Evolutionary conservation across 2,797 vertebrate species (phyloP), one percentile per base, ranked within the genome.

Genomic region (Tamandua tetradactyla): DNA sequence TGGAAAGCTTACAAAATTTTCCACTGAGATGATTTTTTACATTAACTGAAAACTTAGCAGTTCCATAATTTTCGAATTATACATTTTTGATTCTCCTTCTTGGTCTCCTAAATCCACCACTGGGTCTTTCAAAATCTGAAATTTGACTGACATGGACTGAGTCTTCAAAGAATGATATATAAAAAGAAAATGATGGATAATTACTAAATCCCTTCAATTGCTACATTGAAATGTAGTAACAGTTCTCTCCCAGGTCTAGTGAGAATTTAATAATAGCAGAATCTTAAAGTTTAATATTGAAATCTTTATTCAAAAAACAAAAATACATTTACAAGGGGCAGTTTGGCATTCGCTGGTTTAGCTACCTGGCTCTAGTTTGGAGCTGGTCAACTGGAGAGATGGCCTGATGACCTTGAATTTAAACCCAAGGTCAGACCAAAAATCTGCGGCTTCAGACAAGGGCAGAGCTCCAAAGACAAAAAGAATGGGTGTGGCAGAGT

Each of bases 111-210:
- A 81, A 59, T 95, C 89, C 74, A 44, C 80, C 0, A 0, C 32
- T 61, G 80, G 80, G 88, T 82, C 93, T 93, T 88, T 85, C 71
- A 44, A 93, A 88, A 95, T 90, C 69, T 87, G 90, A 95, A 95
- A 88, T 92, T 69, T 88, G 92, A 89, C 68, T 88, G 92, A 89
- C 68, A 40, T 64, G 74, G 81, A 75, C 76, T 59, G 92, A 85
- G 79, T 80, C 69, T 81, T 90, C 40, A 0, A 75, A 94, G 87
- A 92, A 94, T 95, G 76, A 93, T 30, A 57, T 59, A 62, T 94
- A 91, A 93, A 96, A 93, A 66, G 91, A 94, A 95, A 62, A 91
- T 74, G 94, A 90, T 85, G 93, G 93, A 83, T 96, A 97, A 95
- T 94, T 92, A 87, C 89, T 71, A 95, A 95, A 92, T 86, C 78